Evolutionary conservation across 2,113 vertebrate genomes (phyloP).

Genomic region (Murina feae): DNA sequence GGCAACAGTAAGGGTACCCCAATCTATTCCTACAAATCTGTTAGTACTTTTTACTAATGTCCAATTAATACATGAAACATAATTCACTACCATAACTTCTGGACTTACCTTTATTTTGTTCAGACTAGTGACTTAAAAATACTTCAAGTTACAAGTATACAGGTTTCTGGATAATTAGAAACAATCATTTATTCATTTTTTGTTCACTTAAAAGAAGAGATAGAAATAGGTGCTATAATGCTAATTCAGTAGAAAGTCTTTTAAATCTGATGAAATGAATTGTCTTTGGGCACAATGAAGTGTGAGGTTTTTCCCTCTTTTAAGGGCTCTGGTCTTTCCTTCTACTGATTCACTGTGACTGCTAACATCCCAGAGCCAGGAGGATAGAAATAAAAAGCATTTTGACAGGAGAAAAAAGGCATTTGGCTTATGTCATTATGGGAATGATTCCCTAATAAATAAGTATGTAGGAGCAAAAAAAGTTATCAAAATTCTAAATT

Average conservation of each 20-base stretch:
- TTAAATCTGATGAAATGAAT: background rate
- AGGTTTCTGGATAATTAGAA: background rate
- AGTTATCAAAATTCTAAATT: constrained; percentile 20
- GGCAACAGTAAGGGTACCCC: background rate
- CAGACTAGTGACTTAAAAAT: constrained; percentile 22
- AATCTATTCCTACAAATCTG: background rate
- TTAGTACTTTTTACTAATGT: constrained; percentile 34
- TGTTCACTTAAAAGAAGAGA: constrained; percentile 30
- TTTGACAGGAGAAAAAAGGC: constrained; percentile 22
- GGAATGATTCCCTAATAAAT: constrained; percentile 25
- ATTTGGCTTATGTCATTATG: constrained; percentile 25
- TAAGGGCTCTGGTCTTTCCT: background rate
- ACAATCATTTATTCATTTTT: constrained; percentile 38
- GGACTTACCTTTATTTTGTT: constrained; percentile 44
- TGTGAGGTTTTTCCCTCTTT: background rate
- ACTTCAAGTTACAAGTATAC: background rate
- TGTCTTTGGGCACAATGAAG: constrained; percentile 1
- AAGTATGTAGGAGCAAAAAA: constrained; percentile 22
- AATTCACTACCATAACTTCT: background rate
- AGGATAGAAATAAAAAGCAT: constrained; percentile 37
- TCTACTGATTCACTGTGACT: constrained; percentile 34
- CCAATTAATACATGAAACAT: background rate
- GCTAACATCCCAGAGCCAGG: background rate
- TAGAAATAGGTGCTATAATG: constrained; percentile 36
- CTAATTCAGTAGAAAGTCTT: constrained; percentile 29